phyloP scores from a whole-genome alignment of 2,888 invertebrate genomes.

The Nowickia ferox region DNA sequence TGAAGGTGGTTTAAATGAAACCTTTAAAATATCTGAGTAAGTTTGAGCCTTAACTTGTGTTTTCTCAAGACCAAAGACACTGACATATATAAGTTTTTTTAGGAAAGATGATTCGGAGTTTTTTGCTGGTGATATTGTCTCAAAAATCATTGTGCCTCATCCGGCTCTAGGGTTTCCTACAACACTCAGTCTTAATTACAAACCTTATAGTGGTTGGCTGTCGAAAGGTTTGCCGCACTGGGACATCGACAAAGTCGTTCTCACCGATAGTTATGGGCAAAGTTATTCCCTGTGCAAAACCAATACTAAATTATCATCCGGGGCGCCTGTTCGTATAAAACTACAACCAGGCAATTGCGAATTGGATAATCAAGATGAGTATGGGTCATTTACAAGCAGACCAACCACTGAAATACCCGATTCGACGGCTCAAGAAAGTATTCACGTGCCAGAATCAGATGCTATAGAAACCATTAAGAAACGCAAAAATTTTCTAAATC shows the following conservation, averaged over 20 bases:
- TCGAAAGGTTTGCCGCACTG: constrained; percentile 92
- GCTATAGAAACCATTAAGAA: constrained; percentile 81
- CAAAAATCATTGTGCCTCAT: constrained; percentile 94
- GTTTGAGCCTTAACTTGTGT: constrained; percentile 72
- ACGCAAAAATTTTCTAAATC: constrained; percentile 82
- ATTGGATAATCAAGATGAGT: constrained; percentile 84
- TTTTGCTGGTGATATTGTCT: constrained; percentile 88
- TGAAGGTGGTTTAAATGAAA: constrained; percentile 92
- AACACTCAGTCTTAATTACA: constrained; percentile 90
- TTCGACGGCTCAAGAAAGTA: constrained; percentile 77
- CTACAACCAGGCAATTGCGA: constrained; percentile 91
- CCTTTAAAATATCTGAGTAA: constrained; percentile 93
- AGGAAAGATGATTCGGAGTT: constrained; percentile 92
- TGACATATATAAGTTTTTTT: constrained; percentile 71
- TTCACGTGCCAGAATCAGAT: constrained; percentile 74
- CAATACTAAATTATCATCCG: constrained; percentile 89
- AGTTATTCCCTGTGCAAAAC: constrained; percentile 92
- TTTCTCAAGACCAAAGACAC: no score
- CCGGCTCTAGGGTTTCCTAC: constrained; percentile 91
- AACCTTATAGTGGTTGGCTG: constrained; percentile 95
- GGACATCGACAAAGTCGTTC: constrained; percentile 91
- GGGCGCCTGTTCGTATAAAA: constrained; percentile 88
- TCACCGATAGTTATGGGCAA: constrained; percentile 93
- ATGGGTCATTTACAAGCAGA: constrained; percentile 77
- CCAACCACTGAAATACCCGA: constrained; percentile 75